These are phyloP conservation scores for Mallotus villosus DNA, from an alignment of 2,797 vertebrate genomes.

Conservation along the genomic window DNA sequence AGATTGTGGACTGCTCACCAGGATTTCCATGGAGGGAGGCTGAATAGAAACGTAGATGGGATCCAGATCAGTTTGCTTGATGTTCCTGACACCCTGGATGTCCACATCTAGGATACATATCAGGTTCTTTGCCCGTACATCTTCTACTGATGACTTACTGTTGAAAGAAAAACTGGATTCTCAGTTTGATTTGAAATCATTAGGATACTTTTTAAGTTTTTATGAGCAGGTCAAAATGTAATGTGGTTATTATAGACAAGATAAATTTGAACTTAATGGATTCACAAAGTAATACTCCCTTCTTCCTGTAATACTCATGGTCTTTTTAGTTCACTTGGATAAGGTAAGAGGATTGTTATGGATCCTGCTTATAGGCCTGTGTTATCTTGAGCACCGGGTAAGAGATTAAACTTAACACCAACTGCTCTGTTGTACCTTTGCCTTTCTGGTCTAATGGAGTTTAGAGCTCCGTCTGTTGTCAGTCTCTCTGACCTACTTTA, in stretches of 20 bases:
- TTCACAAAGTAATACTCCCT: background rate
- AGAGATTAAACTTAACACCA: slow-evolving; percentile 61
- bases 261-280: background rate
- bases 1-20: slow-evolving; percentile 71
- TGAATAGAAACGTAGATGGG: slow-evolving; percentile 96
- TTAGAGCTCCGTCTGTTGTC: slow-evolving; percentile 64
- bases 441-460: slow-evolving; percentile 50
- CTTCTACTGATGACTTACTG: slow-evolving; percentile 91
- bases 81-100: slow-evolving; percentile 92
- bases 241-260: background rate
- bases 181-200: background rate
- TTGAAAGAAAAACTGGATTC: background rate
- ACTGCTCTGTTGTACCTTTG: slow-evolving; percentile 39
- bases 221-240: background rate
- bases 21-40: slow-evolving; percentile 86
- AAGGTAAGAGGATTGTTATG: background rate
- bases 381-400: slow-evolving; percentile 48
- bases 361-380: slow-evolving; percentile 4
- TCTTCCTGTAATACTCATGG: background rate
- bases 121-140: slow-evolving; percentile 88
- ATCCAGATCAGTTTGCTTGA: slow-evolving; percentile 90
- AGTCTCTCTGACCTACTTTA: slow-evolving; percentile 40
- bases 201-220: too few species aligned
- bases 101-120: slow-evolving; percentile 97
- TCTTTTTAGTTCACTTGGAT: background rate